Evolutionary conservation across 2,113 vertebrate species (phyloP), one percentile per base, ranked within the genome.

Genomic region (Dipodomys merriami): DNA sequence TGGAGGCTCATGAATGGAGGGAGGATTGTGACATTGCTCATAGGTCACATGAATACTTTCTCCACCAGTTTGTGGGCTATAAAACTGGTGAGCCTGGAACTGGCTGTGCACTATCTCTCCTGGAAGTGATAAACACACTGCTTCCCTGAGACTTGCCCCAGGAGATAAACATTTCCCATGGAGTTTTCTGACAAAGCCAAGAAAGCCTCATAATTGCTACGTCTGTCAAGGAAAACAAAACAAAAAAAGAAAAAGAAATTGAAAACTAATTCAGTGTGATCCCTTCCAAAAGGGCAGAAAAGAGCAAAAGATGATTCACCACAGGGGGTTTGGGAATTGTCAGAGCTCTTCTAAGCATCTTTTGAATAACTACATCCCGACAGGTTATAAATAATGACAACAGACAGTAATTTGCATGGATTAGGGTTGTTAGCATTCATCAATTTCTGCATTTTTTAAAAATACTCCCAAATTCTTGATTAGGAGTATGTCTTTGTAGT

Each of bases 401-500:
- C 91, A 97, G 97, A 97, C 95, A 91, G 98, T 98, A 98, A 98
- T 98, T 98, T 98, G 98, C 98, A 97, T 97, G 98, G 98, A 98
- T 98, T 98, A 98, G 91, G 96, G 96, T 97, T 98, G 98, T 98
- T 98, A 98, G 97, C 93, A 46, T 98, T 98, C 97, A 98, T 98
- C 98, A 98, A 96, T 98, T 97, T 97, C 97, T 96, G 95, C 95
- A 95, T 98, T 98, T 98, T 98, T 16, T 2, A 57, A 97, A 98
- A 98, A 98, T 97, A 98, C 98, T 98, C 98, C 98, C 97, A 97
- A 98, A 98, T 98, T 98, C 98, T 97, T 98, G 97, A 97, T 98
- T 65, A 97, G 93, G 97, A 97, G 96, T 95, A 94, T 98, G 97
- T 97, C 98, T 98, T 98, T 98, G 98, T 98, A 98, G 98, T 98